Base-by-base conservation (phyloP, 2,113 vertebrate genomes). In the Atlantisia rogersi region DNA sequence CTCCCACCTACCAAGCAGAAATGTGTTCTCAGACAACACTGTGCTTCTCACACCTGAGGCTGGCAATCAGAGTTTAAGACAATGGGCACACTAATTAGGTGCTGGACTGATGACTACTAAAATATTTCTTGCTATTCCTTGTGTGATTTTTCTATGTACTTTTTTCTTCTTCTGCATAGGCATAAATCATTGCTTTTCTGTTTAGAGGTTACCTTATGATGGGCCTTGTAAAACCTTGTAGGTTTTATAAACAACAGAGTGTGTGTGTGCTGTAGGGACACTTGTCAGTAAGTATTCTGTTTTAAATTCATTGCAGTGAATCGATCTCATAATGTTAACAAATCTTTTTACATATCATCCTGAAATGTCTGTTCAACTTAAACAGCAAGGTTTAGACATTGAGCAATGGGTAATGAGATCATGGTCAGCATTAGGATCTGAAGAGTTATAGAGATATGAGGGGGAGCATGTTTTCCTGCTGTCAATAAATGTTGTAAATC, bases 221-320 rank as follows among this genome's bases (percentile, higher is more conserved):
- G 28, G 91, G 90, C 91, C 71, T 59, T 80, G 55, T 59, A 94
- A 93, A 92, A 94, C 48, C 80, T 90, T 5, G 1, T 48, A 74
- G 26, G 60, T 89, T 97, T 94, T 95, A 92, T 74, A 96, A 94
- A 95, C 63, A 95, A 85, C 50, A 58, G 26, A 29, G 31, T 91
- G 60, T 53, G 59, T 53, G 32, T 86, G 68, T 96, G 89, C 95
- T 96, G 29, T 86, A 90, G 94, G 86, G 95, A 86, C 89, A 86
- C 69, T 86, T 6, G 22, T 93, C 86, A 92, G 59, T 42, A 64
- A 94, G n/a, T 86, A 86, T 85, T 82, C 75, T 96, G 48, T 24
- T 95, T 95, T 95, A 96, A 97, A 97, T 97, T 97, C 87, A 97
- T 97, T 95, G 78, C 92, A 94, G 58, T 92, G 82, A 96, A 96